These are phyloP conservation scores for Clarias batrachus DNA, from an alignment of 2,113 vertebrate species.

Conservation along the genomic window DNA sequence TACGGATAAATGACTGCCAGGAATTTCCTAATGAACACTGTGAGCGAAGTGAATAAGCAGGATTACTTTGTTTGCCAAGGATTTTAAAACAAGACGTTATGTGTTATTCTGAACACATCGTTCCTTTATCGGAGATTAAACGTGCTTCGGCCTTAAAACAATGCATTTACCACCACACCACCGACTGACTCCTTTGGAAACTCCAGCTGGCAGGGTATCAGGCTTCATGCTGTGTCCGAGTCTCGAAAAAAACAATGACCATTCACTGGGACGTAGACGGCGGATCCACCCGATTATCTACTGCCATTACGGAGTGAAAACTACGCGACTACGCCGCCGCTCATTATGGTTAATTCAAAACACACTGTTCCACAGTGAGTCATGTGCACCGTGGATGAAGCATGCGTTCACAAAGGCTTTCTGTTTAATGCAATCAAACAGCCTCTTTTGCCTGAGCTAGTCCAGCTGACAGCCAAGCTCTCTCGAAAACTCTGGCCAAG, in stretches of 20 bases:
- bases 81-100: not conserved
- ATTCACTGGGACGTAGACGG: not conserved
- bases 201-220: not conserved
- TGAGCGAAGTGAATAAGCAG: not conserved
- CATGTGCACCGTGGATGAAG: slow-evolving; percentile 17
- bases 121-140: not conserved
- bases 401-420: slow-evolving; percentile 19
- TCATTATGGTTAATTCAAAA: slow-evolving; percentile 34
- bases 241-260: not conserved
- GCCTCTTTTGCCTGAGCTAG: not conserved
- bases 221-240: not conserved
- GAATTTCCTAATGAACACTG: not conserved
- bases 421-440: slow-evolving; percentile 14
- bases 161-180: not conserved
- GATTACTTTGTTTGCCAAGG: slow-evolving; percentile 5
- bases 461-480: not conserved
- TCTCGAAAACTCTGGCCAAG: not conserved
- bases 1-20: not conserved
- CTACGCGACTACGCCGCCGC: not conserved
- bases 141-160: not conserved
- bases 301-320: slow-evolving; percentile 4
- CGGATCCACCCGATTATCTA: slow-evolving; percentile 2
- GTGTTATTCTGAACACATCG: not conserved
- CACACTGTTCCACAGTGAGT: slow-evolving; percentile 34
- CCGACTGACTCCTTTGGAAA: not conserved